These are phyloP conservation scores for Emmelina monodactyla DNA, from an alignment of 2,888 invertebrate species.

Conservation along the genomic window DNA sequence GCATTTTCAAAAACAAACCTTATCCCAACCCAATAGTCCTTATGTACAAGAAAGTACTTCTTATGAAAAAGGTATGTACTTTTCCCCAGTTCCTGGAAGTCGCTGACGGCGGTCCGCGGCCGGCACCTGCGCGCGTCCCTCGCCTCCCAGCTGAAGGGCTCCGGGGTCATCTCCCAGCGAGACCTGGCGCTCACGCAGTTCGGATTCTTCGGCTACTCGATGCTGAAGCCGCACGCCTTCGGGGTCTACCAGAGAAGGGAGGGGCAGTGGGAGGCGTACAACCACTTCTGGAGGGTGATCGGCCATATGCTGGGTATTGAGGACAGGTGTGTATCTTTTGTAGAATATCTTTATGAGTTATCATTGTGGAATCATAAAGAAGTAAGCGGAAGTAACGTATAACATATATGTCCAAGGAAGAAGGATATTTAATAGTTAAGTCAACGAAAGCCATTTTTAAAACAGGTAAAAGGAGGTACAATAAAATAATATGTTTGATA, in stretches of 20 bases:
- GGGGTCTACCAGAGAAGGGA: constrained; percentile 68
- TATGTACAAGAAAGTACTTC: no score
- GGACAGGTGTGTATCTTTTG: constrained; percentile 64
- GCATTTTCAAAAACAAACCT: no score
- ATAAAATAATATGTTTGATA: no score
- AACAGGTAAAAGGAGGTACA: no score
- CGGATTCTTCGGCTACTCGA: constrained; percentile 81
- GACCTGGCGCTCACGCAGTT: constrained; percentile 88
- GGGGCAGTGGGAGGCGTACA: constrained; percentile 76
- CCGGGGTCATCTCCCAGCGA: constrained; percentile 75
- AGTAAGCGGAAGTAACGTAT: no score
- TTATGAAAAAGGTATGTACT: no score
- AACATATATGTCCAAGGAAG: no score
- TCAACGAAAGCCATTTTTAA: no score
- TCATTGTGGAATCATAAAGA: no score
- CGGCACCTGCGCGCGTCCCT: constrained; percentile 72
- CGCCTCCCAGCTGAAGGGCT: constrained; percentile 40
- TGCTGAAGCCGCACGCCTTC: constrained; percentile 69
- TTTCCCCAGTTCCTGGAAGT: constrained; percentile 70
- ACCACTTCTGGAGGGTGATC: constrained; percentile 86
- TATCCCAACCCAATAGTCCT: no score
- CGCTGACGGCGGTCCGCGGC: constrained; percentile 70
- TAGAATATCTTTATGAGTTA: no score
- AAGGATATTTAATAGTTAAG: no score
- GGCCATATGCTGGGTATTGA: constrained; percentile 84